Evolutionary conservation across 2,113 vertebrate genomes (phyloP).

Genomic region (Petroica traversi): DNA sequence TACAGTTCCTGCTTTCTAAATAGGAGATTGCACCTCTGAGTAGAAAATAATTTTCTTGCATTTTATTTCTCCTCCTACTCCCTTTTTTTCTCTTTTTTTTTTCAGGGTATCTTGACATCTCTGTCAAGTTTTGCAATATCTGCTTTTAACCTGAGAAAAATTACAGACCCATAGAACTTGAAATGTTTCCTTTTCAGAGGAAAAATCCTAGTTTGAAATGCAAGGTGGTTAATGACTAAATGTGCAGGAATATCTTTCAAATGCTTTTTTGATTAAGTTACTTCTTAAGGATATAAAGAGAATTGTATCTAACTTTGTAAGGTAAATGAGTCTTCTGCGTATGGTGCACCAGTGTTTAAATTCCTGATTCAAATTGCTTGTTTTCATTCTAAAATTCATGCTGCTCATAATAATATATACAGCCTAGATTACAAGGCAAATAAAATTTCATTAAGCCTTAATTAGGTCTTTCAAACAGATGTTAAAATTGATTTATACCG

Average conservation of each 20-base stretch:
- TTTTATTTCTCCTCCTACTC: background rate
- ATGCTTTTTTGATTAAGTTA: background rate
- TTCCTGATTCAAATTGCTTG: background rate
- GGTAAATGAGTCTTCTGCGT: background rate
- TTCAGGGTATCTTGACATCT: background rate
- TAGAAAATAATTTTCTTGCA: background rate
- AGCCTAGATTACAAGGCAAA: background rate
- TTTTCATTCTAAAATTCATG: background rate
- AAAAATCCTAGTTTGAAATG: background rate
- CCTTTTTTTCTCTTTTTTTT: accelerated
- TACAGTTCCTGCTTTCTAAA: background rate
- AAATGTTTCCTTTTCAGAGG: background rate
- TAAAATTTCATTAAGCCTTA: background rate
- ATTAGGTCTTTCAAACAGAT: background rate
- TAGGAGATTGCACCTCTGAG: background rate
- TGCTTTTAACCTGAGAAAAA: background rate
- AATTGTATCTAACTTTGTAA: background rate
- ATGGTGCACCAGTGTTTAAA: background rate
- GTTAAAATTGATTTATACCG: background rate
- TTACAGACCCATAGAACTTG: background rate
- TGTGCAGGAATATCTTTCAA: background rate
- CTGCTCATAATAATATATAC: background rate
- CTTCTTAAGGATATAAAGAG: background rate
- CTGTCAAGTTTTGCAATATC: background rate
- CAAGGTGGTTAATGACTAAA: background rate